Evolutionary conservation across 2,888 invertebrate genomes (phyloP), one percentile per base, ranked within the genome.

Genomic region (Eumacrocentrus americanus): DNA sequence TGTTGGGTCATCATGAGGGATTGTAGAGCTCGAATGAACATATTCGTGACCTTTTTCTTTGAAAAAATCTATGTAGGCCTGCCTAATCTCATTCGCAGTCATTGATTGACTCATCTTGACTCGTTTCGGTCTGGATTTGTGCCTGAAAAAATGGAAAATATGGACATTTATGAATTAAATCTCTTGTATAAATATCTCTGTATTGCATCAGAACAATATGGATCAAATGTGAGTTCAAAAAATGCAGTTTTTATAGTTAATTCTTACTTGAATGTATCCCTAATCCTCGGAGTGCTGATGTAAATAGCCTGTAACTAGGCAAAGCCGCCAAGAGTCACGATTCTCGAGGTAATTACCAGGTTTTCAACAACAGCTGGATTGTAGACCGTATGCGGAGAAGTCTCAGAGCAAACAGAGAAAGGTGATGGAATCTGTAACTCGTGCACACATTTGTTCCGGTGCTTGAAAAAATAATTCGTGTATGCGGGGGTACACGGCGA

Each of bases 1-100:
- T 0, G 98, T 98, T 20, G 98, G 98, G 83, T 99, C 99, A 83
- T 99, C 98, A 66, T 93, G 85, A 0, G 99, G 99, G 75, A 99
- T 95, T 16, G 96, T 96, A 38, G 96, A 95, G 44, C 96, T 98
- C 0, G 98, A 99, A 81, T 98, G 98, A 20, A 97, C 94, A 86
- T 98, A 98, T 69, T 88, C 88, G 82, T 99, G 99, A 62, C 87
- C 82, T 81, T 94, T 91, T 69, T 89, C 85, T 76, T 90, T 91
- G 79, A 96, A 96, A 81, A 95, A 98, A 76, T 96, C 89, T 65
- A 98, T 89, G 78, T 92, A 98, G 25, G 88, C 85, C 77, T 90
- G 85, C 46, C 97, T 88, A 70, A 98, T 90, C 80, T 94, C 88
- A 72, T 89, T 90, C 3, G 92, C 91, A 62, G 86, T 85, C 84